phyloP scores from a whole-genome alignment of 2,888 invertebrate genomes.

The Pachydiplax longipennis region DNA sequence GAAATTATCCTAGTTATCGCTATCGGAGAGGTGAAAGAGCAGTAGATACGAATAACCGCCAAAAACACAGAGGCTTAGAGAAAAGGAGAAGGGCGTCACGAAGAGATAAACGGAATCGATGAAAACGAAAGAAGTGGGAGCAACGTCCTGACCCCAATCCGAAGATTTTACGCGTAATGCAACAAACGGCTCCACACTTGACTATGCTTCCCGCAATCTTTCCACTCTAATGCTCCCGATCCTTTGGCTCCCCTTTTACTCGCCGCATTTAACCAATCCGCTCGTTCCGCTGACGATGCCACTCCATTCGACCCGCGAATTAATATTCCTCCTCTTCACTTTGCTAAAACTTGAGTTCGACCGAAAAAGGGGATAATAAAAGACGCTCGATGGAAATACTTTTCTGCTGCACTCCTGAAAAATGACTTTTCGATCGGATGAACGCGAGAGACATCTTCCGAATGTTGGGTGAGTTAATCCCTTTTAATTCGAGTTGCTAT shows the following conservation, averaged over 20 bases:
- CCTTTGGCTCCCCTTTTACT: neutral
- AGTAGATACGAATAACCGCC: neutral
- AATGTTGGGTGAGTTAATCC: too few relatives aligned
- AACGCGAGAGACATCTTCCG: too few relatives aligned
- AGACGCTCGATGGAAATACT: too few relatives aligned
- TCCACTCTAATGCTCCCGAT: neutral
- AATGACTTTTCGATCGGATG: too few relatives aligned
- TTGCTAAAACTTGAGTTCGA: neutral
- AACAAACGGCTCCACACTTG: neutral
- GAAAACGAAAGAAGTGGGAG: neutral
- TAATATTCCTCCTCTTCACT: neutral
- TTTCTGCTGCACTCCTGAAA: too few relatives aligned
- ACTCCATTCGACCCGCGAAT: neutral
- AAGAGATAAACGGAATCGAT: neutral
- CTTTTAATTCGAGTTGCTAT: too few relatives aligned
- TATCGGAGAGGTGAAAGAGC: neutral
- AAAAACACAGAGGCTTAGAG: neutral
- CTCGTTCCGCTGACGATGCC: neutral
- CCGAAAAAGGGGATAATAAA: neutral
- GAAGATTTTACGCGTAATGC: constrained; percentile 1
- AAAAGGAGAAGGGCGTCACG: neutral
- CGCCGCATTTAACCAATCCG: neutral
- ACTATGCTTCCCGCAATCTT: neutral
- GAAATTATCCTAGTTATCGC: too few relatives aligned
- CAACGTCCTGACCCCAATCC: neutral